Conservation (phyloP, 2,797 vertebrate species). For the Bovichtus variegatus region DNA sequence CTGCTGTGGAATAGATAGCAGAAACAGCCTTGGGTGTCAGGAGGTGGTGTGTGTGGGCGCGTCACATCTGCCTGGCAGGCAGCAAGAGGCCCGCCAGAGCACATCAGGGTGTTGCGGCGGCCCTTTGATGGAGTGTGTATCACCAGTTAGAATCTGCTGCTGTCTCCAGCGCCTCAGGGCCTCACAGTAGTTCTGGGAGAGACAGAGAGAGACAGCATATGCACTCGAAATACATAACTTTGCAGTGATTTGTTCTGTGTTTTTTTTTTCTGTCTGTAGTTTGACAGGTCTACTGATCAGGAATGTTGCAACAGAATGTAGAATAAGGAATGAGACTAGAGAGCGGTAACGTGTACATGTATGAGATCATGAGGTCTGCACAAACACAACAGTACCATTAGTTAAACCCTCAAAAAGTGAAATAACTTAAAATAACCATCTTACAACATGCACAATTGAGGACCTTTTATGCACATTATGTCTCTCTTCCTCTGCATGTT, state of each 20-base stretch:
- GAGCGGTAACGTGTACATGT: conserved; percentile 14
- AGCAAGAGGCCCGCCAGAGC: conserved; percentile 59
- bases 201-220: conserved; percentile 38
- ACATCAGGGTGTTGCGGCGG: conserved; percentile 55
- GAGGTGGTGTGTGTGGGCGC: conserved; percentile 48
- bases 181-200: conserved; percentile 51
- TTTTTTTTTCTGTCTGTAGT: conserved; percentile 41
- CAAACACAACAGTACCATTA: conserved; percentile 13
- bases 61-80: conserved; percentile 60
- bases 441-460: not conserved
- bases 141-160: conserved; percentile 69
- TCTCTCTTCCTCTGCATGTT: not conserved
- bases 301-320: conserved; percentile 53
- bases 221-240: conserved; percentile 49
- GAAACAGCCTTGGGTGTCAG: conserved; percentile 51
- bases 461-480: not conserved
- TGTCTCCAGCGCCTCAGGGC: conserved; percentile 69
- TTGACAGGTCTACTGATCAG: conserved; percentile 61
- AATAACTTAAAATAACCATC: not conserved
- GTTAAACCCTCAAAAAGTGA: conserved; percentile 8
- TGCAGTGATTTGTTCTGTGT: conserved; percentile 44
- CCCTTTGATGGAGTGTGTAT: conserved; percentile 74
- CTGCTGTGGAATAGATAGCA: conserved; percentile 45
- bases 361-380: conserved; percentile 2
- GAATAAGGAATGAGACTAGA: conserved; percentile 24